Evolutionary conservation across 2,113 vertebrate genomes (phyloP).

Genomic region (Sinocyclocheilus grahami): DNA sequence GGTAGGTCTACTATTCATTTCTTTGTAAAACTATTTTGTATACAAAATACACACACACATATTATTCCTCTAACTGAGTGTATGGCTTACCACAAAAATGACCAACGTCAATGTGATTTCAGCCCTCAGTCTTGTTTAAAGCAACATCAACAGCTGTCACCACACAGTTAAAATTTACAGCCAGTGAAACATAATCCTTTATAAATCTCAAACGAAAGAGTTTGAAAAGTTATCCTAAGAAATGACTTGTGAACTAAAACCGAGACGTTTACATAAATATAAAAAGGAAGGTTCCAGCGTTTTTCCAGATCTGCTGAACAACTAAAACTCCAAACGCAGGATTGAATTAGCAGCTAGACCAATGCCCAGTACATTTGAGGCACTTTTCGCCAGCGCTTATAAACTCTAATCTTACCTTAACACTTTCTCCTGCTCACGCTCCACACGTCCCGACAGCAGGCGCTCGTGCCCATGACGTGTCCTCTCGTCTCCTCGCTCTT

Average conservation of each 20-base stretch:
- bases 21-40: too few species aligned
- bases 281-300: not conserved
- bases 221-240: constrained; percentile 11
- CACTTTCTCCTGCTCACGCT: constrained; percentile 92
- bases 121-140: not conserved
- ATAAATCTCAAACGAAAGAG: constrained; percentile 8
- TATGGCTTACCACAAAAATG: constrained; percentile 30
- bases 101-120: constrained; percentile 40
- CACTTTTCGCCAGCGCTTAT: not conserved
- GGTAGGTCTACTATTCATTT: too few species aligned
- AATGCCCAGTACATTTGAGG: constrained; percentile 3
- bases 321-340: not conserved
- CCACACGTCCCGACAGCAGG: constrained; percentile 84
- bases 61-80: too few species aligned
- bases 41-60: too few species aligned
- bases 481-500: constrained; percentile 85
- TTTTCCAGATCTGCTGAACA: not conserved
- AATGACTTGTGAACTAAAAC: constrained; percentile 17
- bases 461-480: constrained; percentile 83
- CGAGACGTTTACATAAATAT: not conserved
- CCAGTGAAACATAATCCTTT: constrained; percentile 18
- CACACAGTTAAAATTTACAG: constrained; percentile 38
- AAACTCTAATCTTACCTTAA: constrained; percentile 80
- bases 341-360: not conserved
- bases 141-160: not conserved